Evolutionary conservation across 2,797 vertebrate genomes (phyloP), one percentile per base, ranked within the genome.

Genomic region (Perodicticus potto): DNA sequence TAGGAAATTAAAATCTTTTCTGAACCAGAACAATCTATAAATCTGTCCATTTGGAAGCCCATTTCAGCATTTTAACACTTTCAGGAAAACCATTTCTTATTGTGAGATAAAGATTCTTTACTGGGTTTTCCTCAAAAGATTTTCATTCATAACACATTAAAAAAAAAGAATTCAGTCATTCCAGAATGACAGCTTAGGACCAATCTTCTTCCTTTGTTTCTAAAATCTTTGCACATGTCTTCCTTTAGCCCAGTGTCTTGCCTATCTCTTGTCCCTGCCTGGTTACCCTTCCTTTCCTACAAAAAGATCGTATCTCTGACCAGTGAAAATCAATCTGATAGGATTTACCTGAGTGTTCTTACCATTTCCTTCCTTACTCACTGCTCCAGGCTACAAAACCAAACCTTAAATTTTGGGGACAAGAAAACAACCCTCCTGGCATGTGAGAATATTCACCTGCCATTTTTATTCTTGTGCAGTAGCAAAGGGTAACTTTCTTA

Each of bases 61-160:
- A 80, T 63, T 81, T 90, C 37, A 93, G 34, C 3, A 61, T 87
- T 92, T 87, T 61, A 57, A 90, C 74, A 57, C n/a, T 83, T 93
- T 69, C 49, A 77, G 7, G 69, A 80, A 74, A 67, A 13, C 4
- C 1, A 37, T 65, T 43, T 77, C 17, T 80, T 29, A 59, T 34
- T 49, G 25, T 25, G 23, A 55, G 29, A 61, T 16, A 91, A 19
- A 29, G 14, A 81, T 40, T 37, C 7, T 96, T 72, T 37, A 76
- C 13, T 43, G 17, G 86, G 65, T 94, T 23, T 1, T 81, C n/a
- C 83, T 19, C 14, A 45, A 89, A 80, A 86, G 59, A 37, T 13
- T 73, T 93, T 43, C 6, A 81, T 45, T 65, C 37, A n/a, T 34
- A 77, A 82, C 7, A 59, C 8, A 37, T 59, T n/a, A 85, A 37